Base-by-base conservation (phyloP, 1,140 invertebrate species). In the Aethina tumida region DNA sequence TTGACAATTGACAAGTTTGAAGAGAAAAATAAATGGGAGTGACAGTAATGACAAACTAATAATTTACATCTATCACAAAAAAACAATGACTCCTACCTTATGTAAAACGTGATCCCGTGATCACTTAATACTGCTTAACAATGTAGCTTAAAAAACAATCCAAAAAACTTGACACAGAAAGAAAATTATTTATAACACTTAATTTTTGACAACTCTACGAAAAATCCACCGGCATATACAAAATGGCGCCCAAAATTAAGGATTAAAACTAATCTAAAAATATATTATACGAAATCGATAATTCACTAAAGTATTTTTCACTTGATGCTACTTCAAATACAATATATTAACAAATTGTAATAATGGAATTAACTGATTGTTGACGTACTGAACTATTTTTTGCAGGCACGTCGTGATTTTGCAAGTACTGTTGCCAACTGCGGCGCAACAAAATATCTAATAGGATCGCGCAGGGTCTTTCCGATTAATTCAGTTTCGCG, bases 141-240 rank as follows among this genome's bases (percentile, higher is more conserved):
- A 12, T 19, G 27, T 25, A 30, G 25, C 18, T 18, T 15, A 5
- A 28, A 24, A 15, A 37, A 13, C 20, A 8, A 18, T 22, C 21
- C 9, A 21, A 37, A 28, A 24, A 5, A 21, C 28, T 9, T n/a
- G 13, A 32, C 22, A n/a, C 14, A 39, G 16, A 13, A 28, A 39
- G 9, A 44, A 30, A 39, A 29, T 29, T 35, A 14, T 21, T 21
- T 24, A 24, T 28, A 39, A 42, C 37, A 30, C 45, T 43, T 21
- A 50, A 41, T 50, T 50, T 55, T 52, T 53, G 49, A 52, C 47
- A 52, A 52, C 22, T 50, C 37, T 39, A 42, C 31, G 45, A 27
- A 58, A 53, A 57, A 56, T 54, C 35, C 49, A 57, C 55, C 56
- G 56, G 56, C 56, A 54, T 44, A 52, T 52, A 59, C 55, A 59